Evolutionary conservation across 2,888 invertebrate species (phyloP).

Genomic region (Ectemnius continuus): DNA sequence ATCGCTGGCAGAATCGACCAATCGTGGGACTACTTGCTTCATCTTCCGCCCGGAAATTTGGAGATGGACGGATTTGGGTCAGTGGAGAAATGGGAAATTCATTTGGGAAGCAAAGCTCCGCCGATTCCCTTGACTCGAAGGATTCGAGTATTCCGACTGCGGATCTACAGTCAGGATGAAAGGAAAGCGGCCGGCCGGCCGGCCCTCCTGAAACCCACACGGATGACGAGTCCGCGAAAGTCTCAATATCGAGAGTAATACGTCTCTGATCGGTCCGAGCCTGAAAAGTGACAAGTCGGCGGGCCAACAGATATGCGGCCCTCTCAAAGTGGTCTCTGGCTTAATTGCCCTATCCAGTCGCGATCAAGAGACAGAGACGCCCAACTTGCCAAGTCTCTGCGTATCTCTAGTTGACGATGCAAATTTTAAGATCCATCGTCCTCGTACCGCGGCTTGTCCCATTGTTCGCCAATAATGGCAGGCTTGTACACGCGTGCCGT

Average conservation of each 20-base stretch:
- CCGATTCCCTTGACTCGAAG: too few relatives aligned
- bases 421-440: constrained; percentile 49
- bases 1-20: constrained; percentile 40
- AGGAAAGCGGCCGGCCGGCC: too few relatives aligned
- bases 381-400: constrained; percentile 16
- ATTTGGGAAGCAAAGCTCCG: too few relatives aligned
- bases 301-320: neutral
- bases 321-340: constrained; percentile 10
- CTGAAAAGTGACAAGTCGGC: neutral
- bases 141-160: too few relatives aligned
- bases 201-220: too few relatives aligned
- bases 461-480: constrained; percentile 60
- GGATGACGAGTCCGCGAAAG: too few relatives aligned
- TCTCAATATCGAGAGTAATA: too few relatives aligned
- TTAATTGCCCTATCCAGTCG: constrained; percentile 25
- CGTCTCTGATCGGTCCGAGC: too few relatives aligned
- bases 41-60: neutral
- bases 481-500: constrained; percentile 58
- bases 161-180: too few relatives aligned
- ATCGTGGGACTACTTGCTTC: constrained; percentile 9
- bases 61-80: constrained; percentile 49
- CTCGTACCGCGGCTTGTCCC: constrained; percentile 39
- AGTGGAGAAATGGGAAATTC: constrained; percentile 6
- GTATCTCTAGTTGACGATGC: constrained; percentile 14
- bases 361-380: constrained; percentile 26